Percentiles rank a stretch among this genome's conserved stretches.
phyloP scores from a whole-genome alignment of 1,140 invertebrate species.

The Leptinotarsa lineolata region DNA sequence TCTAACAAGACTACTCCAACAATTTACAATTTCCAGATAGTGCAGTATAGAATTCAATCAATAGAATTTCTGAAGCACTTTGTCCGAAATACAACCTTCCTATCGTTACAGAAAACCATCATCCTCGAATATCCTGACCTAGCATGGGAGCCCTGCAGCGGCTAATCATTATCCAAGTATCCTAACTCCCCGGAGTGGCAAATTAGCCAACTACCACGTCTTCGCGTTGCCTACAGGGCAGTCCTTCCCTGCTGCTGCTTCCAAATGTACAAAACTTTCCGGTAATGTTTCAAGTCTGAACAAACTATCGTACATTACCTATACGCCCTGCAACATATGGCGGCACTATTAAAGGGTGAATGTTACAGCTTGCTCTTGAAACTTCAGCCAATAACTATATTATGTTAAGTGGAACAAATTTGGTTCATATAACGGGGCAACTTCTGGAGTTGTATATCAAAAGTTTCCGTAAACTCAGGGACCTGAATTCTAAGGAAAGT shows the following conservation, averaged over 20 bases:
- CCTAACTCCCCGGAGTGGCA: background rate
- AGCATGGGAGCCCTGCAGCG: too few species aligned
- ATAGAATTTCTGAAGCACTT: too few species aligned
- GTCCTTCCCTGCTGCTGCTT: slow-evolving; percentile 1
- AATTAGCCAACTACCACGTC: background rate
- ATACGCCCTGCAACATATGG: slow-evolving; percentile 36
- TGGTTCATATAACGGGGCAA: slow-evolving; percentile 24
- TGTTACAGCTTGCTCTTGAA: slow-evolving; percentile 35
- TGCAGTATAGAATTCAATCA: too few species aligned
- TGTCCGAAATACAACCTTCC: too few species aligned
- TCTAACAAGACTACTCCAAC: too few species aligned
- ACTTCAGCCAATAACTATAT: slow-evolving; percentile 36
- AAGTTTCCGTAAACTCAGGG: slow-evolving; percentile 27
- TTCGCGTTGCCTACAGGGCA: slow-evolving; percentile 8
- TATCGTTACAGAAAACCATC: too few species aligned
- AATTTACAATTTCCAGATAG: too few species aligned
- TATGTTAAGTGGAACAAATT: slow-evolving; percentile 34
- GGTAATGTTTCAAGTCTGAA: slow-evolving; percentile 33
- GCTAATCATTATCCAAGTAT: too few species aligned
- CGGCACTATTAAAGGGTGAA: slow-evolving; percentile 34
- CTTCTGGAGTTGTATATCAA: slow-evolving; percentile 28
- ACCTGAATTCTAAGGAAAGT: background rate
- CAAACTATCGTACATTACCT: slow-evolving; percentile 38
- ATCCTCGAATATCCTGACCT: too few species aligned
- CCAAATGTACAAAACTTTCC: slow-evolving; percentile 31